These are phyloP conservation scores for Rhysida immarginata DNA, from an alignment of 1,140 invertebrate species.

Conservation along the genomic window DNA sequence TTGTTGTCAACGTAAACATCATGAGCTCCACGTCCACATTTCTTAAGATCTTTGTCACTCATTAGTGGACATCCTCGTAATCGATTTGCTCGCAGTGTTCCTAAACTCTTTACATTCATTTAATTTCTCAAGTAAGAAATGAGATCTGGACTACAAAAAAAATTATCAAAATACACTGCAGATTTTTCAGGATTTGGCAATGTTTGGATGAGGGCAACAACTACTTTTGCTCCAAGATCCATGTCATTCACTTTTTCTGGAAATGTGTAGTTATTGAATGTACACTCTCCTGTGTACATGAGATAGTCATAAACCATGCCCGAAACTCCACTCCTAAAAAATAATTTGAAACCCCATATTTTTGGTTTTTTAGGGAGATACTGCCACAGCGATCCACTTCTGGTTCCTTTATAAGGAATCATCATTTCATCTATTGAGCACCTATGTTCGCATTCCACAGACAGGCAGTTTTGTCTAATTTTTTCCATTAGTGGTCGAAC, in stretches of 20 bases:
- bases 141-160: background rate
- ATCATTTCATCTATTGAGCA: constrained; percentile 1
- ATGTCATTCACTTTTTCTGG: background rate
- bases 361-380: constrained; percentile 29
- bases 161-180: background rate
- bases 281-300: constrained; percentile 25
- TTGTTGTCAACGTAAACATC: too few relatives aligned
- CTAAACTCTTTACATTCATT: background rate
- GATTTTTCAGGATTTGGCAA: background rate
- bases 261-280: background rate
- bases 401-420: background rate
- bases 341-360: constrained; percentile 33
- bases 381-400: constrained; percentile 21
- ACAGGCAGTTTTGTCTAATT: background rate
- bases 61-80: background rate
- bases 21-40: background rate
- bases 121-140: background rate
- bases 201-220: background rate
- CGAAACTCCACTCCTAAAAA: constrained; percentile 22
- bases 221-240: background rate
- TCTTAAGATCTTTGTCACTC: background rate
- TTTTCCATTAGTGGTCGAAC: background rate
- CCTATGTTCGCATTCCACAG: background rate
- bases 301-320: constrained; percentile 30
- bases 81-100: background rate